Evolutionary conservation across 1,140 invertebrate genomes (phyloP).

Genomic region (Cheumatopsyche charites): DNA sequence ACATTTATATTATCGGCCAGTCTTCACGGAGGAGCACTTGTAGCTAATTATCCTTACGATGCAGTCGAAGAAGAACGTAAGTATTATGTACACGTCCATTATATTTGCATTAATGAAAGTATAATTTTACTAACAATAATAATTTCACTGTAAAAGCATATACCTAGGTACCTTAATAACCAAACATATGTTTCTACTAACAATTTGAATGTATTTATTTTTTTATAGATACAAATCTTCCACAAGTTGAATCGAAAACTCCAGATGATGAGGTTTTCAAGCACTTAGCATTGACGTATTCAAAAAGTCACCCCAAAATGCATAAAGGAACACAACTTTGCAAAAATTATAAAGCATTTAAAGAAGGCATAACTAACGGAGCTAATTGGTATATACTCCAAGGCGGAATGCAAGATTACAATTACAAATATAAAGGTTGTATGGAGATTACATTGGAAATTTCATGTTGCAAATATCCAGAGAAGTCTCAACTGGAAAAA

Average conservation of each 20-base stretch:
- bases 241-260: constrained; percentile 51
- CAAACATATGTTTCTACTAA: neutral
- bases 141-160: too few species aligned
- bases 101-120: too few species aligned
- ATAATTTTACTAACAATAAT: too few species aligned
- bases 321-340: constrained; percentile 49
- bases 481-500: constrained; percentile 55
- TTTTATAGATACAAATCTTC: neutral
- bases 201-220: neutral
- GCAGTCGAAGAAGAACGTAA: constrained; percentile 61
- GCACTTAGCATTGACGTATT: constrained; percentile 68
- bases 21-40: constrained; percentile 65
- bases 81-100: too few species aligned
- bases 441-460: constrained; percentile 74
- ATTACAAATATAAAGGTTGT: constrained; percentile 68
- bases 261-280: constrained; percentile 73
- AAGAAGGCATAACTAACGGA: constrained; percentile 67
- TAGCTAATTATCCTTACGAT: constrained; percentile 64
- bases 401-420: constrained; percentile 73
- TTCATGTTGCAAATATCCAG: constrained; percentile 69
- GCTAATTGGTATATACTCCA: constrained; percentile 65
- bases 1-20: constrained; percentile 64
- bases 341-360: constrained; percentile 50
- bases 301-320: constrained; percentile 63
- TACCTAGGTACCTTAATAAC: neutral